These are phyloP conservation scores for Stenolophus ochropezus DNA, from an alignment of 2,888 invertebrate species.

Conservation along the genomic window DNA sequence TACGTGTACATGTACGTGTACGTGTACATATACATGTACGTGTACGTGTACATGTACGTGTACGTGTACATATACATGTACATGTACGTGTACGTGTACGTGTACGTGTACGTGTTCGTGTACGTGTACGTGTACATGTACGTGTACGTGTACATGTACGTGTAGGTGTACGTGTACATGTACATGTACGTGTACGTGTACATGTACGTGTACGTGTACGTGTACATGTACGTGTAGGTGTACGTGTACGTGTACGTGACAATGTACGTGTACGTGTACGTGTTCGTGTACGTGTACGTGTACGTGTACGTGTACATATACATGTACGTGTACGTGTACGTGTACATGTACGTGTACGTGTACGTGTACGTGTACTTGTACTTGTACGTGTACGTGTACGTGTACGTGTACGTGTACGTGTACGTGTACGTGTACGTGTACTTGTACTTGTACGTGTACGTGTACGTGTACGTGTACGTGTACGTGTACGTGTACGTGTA, in stretches of 20 bases:
- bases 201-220: neutral
- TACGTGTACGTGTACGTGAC: neutral
- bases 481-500: neutral
- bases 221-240: neutral
- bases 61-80: neutral
- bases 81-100: neutral
- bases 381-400: neutral
- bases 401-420: neutral
- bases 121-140: neutral
- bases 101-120: neutral
- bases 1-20: neutral
- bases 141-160: neutral
- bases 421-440: neutral
- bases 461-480: neutral
- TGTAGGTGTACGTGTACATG: neutral
- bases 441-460: neutral
- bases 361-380: neutral
- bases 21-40: neutral
- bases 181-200: neutral
- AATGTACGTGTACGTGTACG: no score
- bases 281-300: neutral
- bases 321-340: neutral
- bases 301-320: neutral
- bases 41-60: neutral
- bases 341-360: neutral